Percentiles rank a stretch among this genome's conserved stretches.
Evolutionary conservation across 2,113 vertebrate genomes (phyloP).

Genomic region (Mustela nigripes): DNA sequence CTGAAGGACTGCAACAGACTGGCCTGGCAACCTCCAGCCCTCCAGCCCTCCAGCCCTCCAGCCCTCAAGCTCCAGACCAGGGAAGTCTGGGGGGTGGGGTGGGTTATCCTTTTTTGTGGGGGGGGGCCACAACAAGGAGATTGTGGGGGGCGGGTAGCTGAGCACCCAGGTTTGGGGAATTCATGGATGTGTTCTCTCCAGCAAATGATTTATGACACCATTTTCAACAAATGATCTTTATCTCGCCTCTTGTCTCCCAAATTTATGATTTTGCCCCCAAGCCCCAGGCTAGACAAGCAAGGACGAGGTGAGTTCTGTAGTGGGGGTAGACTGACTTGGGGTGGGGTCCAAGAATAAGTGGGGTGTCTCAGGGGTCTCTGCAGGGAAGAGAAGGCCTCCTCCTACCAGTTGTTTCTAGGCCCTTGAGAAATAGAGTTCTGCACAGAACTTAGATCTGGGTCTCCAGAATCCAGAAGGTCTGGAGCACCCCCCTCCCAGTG

Average conservation of each 20-base stretch:
- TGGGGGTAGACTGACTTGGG: not conserved
- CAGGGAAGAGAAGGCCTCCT: not conserved
- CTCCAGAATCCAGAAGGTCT: not conserved
- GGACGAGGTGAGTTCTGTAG: not conserved
- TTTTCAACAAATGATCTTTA: constrained; percentile 83
- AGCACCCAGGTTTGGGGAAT: constrained; percentile 61
- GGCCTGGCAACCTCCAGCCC: not conserved
- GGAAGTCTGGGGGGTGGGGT: not conserved
- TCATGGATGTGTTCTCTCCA: constrained; percentile 39
- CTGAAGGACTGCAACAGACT: not conserved
- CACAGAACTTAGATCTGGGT: not conserved
- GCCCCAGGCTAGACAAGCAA: constrained; percentile 59
- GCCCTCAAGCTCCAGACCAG: not conserved
- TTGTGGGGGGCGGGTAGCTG: not conserved
- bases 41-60: not conserved
- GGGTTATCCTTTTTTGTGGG: rapidly evolving
- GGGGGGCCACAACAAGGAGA: not conserved
- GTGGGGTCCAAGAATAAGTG: not conserved
- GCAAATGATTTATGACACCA: constrained; percentile 72
- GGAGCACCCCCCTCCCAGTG: not conserved
- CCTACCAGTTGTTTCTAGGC: not conserved
- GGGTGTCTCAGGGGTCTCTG: not conserved
- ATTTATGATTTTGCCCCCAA: constrained; percentile 77
- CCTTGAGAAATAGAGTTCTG: not conserved
- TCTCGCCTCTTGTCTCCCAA: constrained; percentile 80